A percentile compares a stretch with the other conserved stretches of the same genome.
Evolutionary conservation across 2,113 vertebrate species (phyloP).

Genomic region (Varanus komodoensis): DNA sequence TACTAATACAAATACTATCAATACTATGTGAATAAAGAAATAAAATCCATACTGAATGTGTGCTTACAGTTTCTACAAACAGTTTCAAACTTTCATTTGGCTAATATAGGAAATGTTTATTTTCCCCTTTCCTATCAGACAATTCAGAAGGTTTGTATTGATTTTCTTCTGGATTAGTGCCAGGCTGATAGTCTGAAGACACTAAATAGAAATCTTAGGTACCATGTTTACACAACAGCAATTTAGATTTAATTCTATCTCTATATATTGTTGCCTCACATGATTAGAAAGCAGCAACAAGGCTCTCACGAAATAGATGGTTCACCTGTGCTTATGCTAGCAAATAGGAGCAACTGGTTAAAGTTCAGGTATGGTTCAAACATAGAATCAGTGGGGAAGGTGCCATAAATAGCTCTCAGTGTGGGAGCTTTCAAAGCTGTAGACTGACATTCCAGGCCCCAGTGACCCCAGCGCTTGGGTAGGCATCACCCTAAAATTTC

Average conservation of each 20-base stretch:
- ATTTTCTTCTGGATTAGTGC: too few relatives aligned
- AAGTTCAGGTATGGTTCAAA: neutral
- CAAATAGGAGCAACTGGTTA: neutral
- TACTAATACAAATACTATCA: too few relatives aligned
- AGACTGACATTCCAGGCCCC: neutral
- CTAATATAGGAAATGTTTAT: neutral
- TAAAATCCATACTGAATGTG: neutral
- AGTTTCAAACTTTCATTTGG: neutral
- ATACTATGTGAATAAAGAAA: too few relatives aligned
- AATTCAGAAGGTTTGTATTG: too few relatives aligned
- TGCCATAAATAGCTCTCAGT: slow-evolving; percentile 2
- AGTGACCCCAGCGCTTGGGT: slow-evolving; percentile 16
- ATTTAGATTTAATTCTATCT: neutral
- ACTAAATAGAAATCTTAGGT: neutral
- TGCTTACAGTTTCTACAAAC: neutral
- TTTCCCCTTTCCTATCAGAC: neutral
- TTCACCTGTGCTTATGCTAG: neutral
- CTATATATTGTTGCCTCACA: neutral
- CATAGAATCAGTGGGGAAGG: neutral
- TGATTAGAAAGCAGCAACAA: neutral
- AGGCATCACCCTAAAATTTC: neutral
- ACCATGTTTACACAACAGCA: neutral
- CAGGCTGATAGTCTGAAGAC: too few relatives aligned
- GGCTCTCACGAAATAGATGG: neutral
- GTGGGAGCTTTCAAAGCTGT: neutral